Percentiles rank a stretch among this genome's conserved stretches.
phyloP scores from a whole-genome alignment of 2,113 vertebrate species.

The Todiramphus saurophagus region DNA sequence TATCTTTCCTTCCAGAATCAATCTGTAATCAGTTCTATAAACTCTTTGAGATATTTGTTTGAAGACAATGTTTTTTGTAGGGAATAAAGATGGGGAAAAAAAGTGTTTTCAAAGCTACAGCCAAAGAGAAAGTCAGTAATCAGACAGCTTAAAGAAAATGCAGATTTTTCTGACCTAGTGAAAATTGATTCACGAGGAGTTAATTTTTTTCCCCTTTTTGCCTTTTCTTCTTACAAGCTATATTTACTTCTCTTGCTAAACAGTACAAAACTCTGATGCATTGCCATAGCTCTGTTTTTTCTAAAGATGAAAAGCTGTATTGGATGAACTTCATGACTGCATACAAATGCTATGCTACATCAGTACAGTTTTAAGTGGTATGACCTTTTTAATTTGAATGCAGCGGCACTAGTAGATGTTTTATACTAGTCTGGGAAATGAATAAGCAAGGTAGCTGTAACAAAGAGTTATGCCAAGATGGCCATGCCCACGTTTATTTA shows the following conservation, averaged over 20 bases:
- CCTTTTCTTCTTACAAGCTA: background rate
- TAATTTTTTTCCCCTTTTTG: background rate
- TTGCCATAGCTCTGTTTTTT: background rate
- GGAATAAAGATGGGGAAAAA: constrained; percentile 5
- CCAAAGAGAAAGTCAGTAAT: constrained; percentile 15
- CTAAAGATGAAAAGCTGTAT: background rate
- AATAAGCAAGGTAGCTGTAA: background rate
- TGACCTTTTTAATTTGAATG: background rate
- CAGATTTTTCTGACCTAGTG: constrained; percentile 1
- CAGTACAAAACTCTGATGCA: background rate
- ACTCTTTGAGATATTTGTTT: constrained; percentile 34
- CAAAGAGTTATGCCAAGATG: background rate
- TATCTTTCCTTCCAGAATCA: constrained; percentile 22
- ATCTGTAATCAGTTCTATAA: constrained; percentile 31
- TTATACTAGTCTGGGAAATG: background rate
- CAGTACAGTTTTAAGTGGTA: background rate
- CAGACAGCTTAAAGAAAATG: constrained; percentile 6
- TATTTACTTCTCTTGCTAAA: background rate
- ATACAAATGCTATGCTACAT: background rate
- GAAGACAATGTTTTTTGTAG: constrained; percentile 38
- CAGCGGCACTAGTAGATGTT: background rate
- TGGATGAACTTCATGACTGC: background rate
- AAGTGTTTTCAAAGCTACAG: constrained; percentile 25
- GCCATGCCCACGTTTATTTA: background rate
- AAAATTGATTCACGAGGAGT: background rate